These are phyloP conservation scores for Nematostella vectensis DNA, from an alignment of 92 coral and sea anemone genomes.

Conservation along the genomic window DNA sequence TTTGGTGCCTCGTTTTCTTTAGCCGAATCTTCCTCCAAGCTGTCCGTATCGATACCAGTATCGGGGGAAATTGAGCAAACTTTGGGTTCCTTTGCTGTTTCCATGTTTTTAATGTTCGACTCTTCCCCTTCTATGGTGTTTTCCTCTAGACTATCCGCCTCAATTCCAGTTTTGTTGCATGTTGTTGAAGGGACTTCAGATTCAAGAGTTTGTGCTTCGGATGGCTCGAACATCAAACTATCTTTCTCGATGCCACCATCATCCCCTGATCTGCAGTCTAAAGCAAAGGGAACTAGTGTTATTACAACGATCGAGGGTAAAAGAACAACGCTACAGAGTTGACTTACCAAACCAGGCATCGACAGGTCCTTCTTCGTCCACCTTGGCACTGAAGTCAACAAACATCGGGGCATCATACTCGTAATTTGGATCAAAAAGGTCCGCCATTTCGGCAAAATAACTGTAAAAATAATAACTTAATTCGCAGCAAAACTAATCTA, in stretches of 20 bases:
- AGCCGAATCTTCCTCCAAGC: constrained; percentile 31
- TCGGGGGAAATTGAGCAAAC: no score
- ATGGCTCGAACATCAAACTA: no score
- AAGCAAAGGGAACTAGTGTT: neutral
- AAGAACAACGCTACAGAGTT: neutral
- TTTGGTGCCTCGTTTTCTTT: constrained; percentile 3
- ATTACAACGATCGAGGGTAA: neutral
- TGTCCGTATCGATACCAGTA: constrained; percentile 46
- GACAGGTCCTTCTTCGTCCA: constrained; percentile 29
- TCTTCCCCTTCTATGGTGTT: no score
- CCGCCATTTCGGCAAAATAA: constrained; percentile 30
- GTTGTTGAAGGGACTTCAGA: no score
- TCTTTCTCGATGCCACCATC: constrained; percentile 57
- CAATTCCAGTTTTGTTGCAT: no score
- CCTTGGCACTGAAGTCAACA: constrained; percentile 42
- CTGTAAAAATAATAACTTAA: neutral
- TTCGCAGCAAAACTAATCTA: neutral
- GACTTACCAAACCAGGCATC: constrained; percentile 96
- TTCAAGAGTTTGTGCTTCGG: no score
- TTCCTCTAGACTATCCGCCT: no score
- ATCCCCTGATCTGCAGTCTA: constrained; percentile 66
- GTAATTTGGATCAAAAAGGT: constrained; percentile 41
- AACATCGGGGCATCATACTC: constrained; percentile 97
- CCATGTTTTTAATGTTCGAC: no score
- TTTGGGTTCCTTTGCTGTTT: no score